phyloP scores from a whole-genome alignment of 2,888 invertebrate species.

The Apamea epomidion region DNA sequence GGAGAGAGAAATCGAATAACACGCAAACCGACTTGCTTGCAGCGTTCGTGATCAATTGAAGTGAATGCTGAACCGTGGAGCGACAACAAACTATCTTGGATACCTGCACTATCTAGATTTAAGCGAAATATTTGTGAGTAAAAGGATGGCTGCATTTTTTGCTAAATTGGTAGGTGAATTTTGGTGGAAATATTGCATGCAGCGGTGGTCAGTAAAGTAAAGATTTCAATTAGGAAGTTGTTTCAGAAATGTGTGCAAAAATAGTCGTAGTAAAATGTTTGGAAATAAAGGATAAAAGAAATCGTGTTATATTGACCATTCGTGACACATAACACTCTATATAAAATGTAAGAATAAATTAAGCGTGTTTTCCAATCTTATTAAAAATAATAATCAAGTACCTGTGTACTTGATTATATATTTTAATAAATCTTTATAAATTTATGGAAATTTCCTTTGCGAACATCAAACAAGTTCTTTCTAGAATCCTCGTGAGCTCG shows the following conservation, averaged over 20 bases:
- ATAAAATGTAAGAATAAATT: not conserved
- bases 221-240: not conserved
- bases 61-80: conserved; percentile 38
- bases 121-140: conserved; percentile 19
- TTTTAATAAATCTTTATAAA: too few species aligned
- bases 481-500: not conserved
- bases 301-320: not conserved
- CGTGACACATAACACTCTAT: not conserved
- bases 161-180: conserved; percentile 12
- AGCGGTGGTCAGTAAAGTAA: not conserved
- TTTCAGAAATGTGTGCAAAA: not conserved
- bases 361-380: not conserved
- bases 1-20: conserved; percentile 42
- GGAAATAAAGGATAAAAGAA: not conserved
- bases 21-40: conserved; percentile 27
- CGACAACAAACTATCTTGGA: conserved; percentile 19
- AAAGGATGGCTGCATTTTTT: conserved; percentile 17
- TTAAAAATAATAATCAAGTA: not conserved
- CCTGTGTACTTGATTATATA: too few species aligned
- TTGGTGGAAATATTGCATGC: not conserved
- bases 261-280: not conserved
- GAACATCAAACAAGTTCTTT: not conserved
- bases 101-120: conserved; percentile 41
- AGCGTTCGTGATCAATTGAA: conserved; percentile 56
- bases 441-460: not conserved